Evolutionary conservation across 2,888 invertebrate genomes (phyloP).

Genomic region (Arenicola marina): DNA sequence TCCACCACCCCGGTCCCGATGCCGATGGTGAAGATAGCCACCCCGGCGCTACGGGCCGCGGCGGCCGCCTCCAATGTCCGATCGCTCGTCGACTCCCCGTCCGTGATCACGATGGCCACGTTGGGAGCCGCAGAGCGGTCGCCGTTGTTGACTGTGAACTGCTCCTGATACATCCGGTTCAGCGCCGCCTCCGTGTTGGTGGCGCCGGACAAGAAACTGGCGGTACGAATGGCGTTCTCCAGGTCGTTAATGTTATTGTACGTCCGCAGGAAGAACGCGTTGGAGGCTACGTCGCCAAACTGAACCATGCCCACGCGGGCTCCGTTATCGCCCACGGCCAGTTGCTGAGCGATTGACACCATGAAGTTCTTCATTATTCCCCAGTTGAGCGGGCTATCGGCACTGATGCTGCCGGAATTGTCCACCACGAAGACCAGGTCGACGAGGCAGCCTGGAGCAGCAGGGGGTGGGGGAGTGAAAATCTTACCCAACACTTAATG

Average conservation of each 20-base stretch:
- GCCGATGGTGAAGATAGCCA: constrained; percentile 24
- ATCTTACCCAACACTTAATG: no score
- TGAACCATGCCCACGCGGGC: constrained; percentile 36
- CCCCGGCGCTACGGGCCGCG: constrained; percentile 10
- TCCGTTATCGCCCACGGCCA: constrained; percentile 30
- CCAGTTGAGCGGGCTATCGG: constrained; percentile 35
- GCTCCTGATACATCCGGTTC: constrained; percentile 28
- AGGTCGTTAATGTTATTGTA: constrained; percentile 26
- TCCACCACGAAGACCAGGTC: constrained; percentile 16
- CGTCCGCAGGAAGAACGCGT: constrained; percentile 35
- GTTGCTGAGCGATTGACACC: constrained; percentile 30
- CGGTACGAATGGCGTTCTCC: constrained; percentile 33
- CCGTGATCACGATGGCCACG: constrained; percentile 41
- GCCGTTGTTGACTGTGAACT: constrained; percentile 33
- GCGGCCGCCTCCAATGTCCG: constrained; percentile 15
- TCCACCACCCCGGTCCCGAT: not conserved
- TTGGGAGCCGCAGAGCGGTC: constrained; percentile 43
- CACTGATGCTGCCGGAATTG: constrained; percentile 5
- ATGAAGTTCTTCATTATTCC: constrained; percentile 35
- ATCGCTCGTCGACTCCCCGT: constrained; percentile 42
- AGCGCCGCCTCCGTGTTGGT: constrained; percentile 38
- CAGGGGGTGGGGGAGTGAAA: no score
- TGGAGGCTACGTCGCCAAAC: constrained; percentile 28
- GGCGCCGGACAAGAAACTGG: constrained; percentile 29
- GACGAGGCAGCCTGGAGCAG: not conserved